Percentiles rank a stretch among this genome's conserved stretches.
phyloP scores from a whole-genome alignment of 2,888 invertebrate species.

The Unio pictorum region DNA sequence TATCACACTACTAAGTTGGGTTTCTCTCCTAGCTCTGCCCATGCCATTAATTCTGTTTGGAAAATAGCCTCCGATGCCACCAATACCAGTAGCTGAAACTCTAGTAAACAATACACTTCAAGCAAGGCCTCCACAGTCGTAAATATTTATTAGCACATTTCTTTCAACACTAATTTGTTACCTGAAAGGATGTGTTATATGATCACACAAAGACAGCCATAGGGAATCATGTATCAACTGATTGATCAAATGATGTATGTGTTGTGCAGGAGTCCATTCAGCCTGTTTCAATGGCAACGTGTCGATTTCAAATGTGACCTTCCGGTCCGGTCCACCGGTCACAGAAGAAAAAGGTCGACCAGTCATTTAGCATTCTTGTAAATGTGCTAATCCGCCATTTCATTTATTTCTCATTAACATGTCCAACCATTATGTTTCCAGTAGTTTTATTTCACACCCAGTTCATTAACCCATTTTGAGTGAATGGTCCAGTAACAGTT shows the following conservation, averaged over 20 bases:
- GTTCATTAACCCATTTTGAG: neutral
- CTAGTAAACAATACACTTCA: neutral
- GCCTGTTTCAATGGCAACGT: neutral
- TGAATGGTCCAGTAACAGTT: conserved; percentile 7
- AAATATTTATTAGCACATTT: conserved; percentile 2
- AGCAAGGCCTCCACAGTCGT: neutral
- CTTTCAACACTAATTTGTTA: neutral
- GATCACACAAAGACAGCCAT: conserved; percentile 7
- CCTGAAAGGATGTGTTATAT: neutral
- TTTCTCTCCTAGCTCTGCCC: neutral
- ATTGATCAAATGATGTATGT: conserved; percentile 2
- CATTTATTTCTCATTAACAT: too few species aligned
- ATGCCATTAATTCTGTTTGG: neutral
- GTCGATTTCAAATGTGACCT: neutral
- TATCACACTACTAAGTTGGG: conserved; percentile 7
- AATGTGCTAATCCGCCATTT: too few species aligned
- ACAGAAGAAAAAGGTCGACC: conserved; percentile 1
- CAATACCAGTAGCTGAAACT: conserved; percentile 3
- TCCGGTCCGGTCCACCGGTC: neutral
- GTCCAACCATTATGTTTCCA: neutral
- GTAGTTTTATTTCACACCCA: conserved; percentile 3
- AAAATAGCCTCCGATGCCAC: neutral
- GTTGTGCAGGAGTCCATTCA: neutral
- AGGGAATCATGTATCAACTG: conserved; percentile 16
- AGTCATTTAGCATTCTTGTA: too few species aligned